Percentiles rank a stretch among this genome's conserved stretches.
Evolutionary conservation across 2,888 invertebrate species (phyloP).

Genomic region (Perizoma flavofasciatum): DNA sequence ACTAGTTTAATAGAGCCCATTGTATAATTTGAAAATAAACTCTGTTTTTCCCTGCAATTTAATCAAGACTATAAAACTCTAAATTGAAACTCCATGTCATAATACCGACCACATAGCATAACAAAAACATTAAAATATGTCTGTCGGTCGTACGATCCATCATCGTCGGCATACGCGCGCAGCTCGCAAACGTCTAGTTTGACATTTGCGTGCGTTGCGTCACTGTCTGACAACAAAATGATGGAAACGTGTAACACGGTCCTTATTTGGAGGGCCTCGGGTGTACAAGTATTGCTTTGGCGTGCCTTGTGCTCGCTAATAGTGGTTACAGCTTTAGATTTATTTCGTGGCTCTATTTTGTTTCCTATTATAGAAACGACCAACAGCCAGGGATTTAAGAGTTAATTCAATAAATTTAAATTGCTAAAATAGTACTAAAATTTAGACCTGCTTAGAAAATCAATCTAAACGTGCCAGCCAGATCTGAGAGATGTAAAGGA

Average conservation of each 20-base stretch:
- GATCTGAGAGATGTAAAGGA: no score
- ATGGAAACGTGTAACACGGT: constrained; percentile 58
- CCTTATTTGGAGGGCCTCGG: constrained; percentile 48
- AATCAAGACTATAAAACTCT: background rate
- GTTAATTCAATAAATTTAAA: no score
- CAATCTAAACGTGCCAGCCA: no score
- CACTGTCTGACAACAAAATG: constrained; percentile 57
- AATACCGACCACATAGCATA: constrained; percentile 21
- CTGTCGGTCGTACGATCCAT: constrained; percentile 48
- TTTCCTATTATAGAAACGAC: background rate
- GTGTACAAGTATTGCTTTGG: constrained; percentile 29
- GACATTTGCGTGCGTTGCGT: constrained; percentile 64
- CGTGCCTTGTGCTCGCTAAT: constrained; percentile 10
- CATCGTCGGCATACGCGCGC: constrained; percentile 53
- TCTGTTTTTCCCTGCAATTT: background rate
- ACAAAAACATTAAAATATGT: constrained; percentile 37
- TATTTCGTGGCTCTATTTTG: constrained; percentile 2
- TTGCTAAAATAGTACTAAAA: no score
- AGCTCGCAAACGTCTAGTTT: constrained; percentile 47
- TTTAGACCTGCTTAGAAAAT: no score
- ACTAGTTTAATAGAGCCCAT: no score
- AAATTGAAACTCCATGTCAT: constrained; percentile 13
- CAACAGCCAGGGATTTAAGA: background rate
- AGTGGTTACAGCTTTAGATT: constrained; percentile 10
- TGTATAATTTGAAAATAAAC: no score